Conservation (phyloP, 1,140 invertebrate genomes). For the Drosophila lini region DNA sequence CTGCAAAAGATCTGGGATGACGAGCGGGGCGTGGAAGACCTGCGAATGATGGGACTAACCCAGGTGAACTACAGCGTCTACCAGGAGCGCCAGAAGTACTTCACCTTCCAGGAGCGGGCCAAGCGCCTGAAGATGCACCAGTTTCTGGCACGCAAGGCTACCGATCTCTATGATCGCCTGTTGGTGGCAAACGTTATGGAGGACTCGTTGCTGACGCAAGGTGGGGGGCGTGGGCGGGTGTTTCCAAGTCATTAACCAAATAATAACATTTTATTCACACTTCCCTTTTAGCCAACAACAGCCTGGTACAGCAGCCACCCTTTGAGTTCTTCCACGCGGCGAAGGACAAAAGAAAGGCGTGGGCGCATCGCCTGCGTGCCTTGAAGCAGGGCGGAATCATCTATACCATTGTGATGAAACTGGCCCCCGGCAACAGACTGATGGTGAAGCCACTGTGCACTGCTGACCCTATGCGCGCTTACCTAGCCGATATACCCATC, state of each 20-base stretch:
- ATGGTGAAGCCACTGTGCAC: conserved; percentile 93
- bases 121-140: conserved; percentile 93
- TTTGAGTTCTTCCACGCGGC: conserved; percentile 90
- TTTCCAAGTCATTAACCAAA: too few species aligned
- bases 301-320: conserved; percentile 87
- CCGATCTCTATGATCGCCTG: conserved; percentile 86
- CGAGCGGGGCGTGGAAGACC: conserved; percentile 90
- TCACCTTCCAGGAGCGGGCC: conserved; percentile 92
- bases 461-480: conserved; percentile 90
- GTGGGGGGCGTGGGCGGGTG: background rate
- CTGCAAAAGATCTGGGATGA: conserved; percentile 93
- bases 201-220: conserved; percentile 50
- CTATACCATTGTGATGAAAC: conserved; percentile 90
- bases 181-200: conserved; percentile 86
- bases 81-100: conserved; percentile 90
- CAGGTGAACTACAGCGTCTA: conserved; percentile 90
- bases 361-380: conserved; percentile 50
- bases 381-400: conserved; percentile 92
- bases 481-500: conserved; percentile 93
- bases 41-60: conserved; percentile 88
- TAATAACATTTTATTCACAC: background rate
- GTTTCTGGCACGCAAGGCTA: conserved; percentile 92
- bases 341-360: conserved; percentile 69
- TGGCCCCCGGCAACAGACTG: conserved; percentile 88
- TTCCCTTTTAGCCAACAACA: conserved; percentile 19